Evolutionary conservation across 2,888 invertebrate species (phyloP), one percentile per base, ranked within the genome.

Genomic region (Rugalucina vietnamica): DNA sequence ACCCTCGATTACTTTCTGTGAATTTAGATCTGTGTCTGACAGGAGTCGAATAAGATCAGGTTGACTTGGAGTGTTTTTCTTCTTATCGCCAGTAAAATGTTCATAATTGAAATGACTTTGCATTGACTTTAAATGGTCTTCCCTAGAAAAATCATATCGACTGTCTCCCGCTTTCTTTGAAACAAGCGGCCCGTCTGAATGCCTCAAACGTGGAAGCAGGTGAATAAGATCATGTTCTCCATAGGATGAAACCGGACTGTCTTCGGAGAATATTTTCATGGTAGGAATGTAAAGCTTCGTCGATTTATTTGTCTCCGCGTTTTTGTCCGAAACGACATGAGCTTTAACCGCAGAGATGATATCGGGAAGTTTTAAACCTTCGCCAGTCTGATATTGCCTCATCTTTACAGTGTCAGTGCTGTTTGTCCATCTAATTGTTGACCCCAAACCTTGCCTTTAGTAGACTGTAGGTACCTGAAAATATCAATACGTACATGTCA

Each of bases 11-110:
- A 3, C 4, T 34, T 65, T 32, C 32, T 21, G 57, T 27, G 5
- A 54, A 70, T 70, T 29, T 24, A 71, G 36, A 50, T 74, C 75
- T n/a, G 80, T 69, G 65, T 84, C 81, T n/a, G 75, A 70, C 24
- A 87, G 72, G 29, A 87, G 49, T 14, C 87, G 84, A 70, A 82
- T 76, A 0, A 87, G 75, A 43, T 85, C 82, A 18, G 84, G 72
- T 57, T 87, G 80, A 65, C 81, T 39, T 12, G 87, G 87, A n/a
- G 85, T 73, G 49, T 87, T 87, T 32, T 82, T 32, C 10, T 39
- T 32, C 18, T n/a, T 36, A 65, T 34, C 34, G 21, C 82, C 79
- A 5, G 74, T 70, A 24, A 76, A 78, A 70, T 87, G 82, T 57
- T 82, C 81, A 39, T 87, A 87, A 21, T 57, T 76, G 36, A 87